phyloP scores from a whole-genome alignment of 2,113 vertebrate species.

The Galeopterus variegatus region DNA sequence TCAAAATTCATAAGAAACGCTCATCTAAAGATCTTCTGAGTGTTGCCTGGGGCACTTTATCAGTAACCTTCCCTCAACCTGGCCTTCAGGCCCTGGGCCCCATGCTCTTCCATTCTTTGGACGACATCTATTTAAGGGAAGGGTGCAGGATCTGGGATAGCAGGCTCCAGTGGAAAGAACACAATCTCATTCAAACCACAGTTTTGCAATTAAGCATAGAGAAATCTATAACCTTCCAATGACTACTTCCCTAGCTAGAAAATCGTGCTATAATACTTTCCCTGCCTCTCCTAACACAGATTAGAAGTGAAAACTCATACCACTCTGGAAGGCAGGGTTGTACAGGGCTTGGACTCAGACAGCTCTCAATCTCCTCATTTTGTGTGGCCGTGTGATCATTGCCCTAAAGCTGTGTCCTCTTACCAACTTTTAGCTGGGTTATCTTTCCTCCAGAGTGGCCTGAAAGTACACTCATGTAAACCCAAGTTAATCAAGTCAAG shows the following conservation, averaged over 20 bases:
- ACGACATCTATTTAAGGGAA: neutral
- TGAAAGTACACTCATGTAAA: neutral
- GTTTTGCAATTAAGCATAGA: neutral
- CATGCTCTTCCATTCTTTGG: neutral
- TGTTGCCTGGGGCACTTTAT: neutral
- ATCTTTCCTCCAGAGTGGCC: neutral
- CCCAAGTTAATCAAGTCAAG: neutral
- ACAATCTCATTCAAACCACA: neutral
- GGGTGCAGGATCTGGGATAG: neutral
- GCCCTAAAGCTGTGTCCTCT: neutral
- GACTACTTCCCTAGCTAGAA: neutral
- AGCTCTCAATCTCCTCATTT: fast-evolving
- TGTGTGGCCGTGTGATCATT: fast-evolving
- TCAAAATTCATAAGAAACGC: neutral
- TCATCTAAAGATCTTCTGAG: neutral
- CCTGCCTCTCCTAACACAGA: neutral
- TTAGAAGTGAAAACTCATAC: neutral
- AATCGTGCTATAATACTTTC: neutral
- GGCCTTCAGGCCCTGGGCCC: too few relatives aligned
- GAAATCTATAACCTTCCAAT: neutral
- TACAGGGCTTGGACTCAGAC: neutral
- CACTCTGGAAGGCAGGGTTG: neutral
- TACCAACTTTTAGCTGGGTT: neutral
- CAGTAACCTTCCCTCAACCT: neutral
- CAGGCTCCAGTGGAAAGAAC: neutral